Percentiles rank a stretch among this genome's conserved stretches.
phyloP scores from a whole-genome alignment of 2,113 vertebrate genomes.

The Oostethus manadensis region DNA sequence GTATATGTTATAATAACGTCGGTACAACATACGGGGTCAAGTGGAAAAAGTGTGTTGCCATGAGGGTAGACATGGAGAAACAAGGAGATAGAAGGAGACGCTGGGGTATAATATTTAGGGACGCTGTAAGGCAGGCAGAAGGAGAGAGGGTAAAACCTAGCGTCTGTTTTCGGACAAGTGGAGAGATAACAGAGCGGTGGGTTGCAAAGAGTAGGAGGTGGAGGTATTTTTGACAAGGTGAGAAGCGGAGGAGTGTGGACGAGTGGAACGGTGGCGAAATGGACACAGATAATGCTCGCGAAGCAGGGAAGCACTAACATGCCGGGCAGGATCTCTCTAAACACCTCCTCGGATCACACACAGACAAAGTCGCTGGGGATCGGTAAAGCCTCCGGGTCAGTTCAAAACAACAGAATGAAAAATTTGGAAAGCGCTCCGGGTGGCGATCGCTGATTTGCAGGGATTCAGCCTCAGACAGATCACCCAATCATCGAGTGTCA shows the following conservation, averaged over 20 bases:
- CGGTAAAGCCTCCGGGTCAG: no score
- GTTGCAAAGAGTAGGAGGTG: slow-evolving; percentile 38
- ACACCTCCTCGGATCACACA: neutral
- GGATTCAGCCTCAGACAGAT: no score
- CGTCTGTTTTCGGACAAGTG: slow-evolving; percentile 48
- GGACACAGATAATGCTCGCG: slow-evolving; percentile 20
- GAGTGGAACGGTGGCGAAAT: slow-evolving; percentile 22
- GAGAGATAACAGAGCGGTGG: slow-evolving; percentile 38
- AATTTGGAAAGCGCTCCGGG: no score
- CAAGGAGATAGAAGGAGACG: slow-evolving; percentile 24
- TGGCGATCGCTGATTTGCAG: no score
- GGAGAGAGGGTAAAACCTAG: slow-evolving; percentile 54
- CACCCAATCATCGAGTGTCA: no score
- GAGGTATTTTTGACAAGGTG: slow-evolving; percentile 49
- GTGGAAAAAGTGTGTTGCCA: slow-evolving; percentile 44
- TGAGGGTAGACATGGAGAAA: slow-evolving; percentile 40
- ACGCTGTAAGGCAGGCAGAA: slow-evolving; percentile 46
- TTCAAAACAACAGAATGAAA: no score
- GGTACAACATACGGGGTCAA: no score
- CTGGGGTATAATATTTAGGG: slow-evolving; percentile 26
- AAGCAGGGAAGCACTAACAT: slow-evolving; percentile 20
- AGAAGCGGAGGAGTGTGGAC: slow-evolving; percentile 26
- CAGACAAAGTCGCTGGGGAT: no score
- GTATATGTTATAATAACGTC: no score
- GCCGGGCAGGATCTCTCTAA: neutral